These are phyloP conservation scores for Oryctes rhinoceros DNA, from an alignment of 1,140 invertebrate species.

Conservation along the genomic window DNA sequence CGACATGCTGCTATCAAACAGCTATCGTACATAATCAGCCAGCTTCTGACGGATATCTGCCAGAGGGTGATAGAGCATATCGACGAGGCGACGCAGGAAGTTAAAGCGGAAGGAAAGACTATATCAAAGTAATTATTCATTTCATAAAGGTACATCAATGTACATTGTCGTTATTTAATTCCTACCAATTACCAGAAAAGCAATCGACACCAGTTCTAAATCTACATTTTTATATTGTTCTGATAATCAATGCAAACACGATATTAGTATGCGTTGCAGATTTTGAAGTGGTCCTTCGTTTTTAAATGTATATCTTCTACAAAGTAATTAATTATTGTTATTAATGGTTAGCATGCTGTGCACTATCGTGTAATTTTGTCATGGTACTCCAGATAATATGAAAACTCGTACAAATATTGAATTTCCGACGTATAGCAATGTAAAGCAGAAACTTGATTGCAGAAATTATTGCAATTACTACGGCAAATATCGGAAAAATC, in stretches of 20 bases:
- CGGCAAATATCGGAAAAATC: too few relatives aligned
- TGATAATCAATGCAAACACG: background rate
- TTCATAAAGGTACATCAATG: background rate
- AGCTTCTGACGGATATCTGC: constrained; percentile 63
- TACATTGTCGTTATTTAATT: background rate
- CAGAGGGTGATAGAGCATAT: constrained; percentile 65
- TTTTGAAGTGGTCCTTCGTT: background rate
- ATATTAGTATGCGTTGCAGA: background rate
- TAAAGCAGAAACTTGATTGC: too few relatives aligned
- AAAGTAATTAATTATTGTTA: too few relatives aligned
- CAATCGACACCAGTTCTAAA: background rate
- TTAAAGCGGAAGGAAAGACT: constrained; percentile 45
- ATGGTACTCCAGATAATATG: too few relatives aligned
- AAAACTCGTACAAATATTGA: too few relatives aligned
- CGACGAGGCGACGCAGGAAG: constrained; percentile 58
- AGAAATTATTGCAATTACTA: too few relatives aligned
- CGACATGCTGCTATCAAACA: constrained; percentile 71
- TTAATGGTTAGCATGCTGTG: too few relatives aligned
- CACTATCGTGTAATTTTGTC: background rate
- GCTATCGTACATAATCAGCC: constrained; percentile 66
- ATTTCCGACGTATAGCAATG: too few relatives aligned
- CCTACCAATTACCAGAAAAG: background rate
- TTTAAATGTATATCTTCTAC: background rate
- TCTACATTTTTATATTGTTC: background rate
- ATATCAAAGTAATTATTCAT: background rate